These are phyloP conservation scores for Drosophila bunnanda DNA, from an alignment of 2,888 invertebrate genomes.

Conservation along the genomic window DNA sequence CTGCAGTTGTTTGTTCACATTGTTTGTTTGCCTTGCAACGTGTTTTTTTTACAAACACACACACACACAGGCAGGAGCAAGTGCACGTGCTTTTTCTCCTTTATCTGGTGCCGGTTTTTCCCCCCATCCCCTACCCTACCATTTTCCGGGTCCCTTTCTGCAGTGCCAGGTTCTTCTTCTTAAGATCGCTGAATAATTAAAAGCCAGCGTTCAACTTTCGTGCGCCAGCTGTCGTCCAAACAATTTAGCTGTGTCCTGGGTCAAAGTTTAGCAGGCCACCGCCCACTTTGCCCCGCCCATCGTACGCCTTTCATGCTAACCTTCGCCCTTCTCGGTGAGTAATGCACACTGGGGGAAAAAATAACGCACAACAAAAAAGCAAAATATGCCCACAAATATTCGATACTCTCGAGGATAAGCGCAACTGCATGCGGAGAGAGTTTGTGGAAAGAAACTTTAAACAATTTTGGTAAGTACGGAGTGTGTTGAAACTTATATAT, in stretches of 20 bases:
- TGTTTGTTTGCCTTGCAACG: conserved; percentile 48
- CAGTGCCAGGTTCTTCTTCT: conserved; percentile 4
- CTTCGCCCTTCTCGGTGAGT: conserved; percentile 20
- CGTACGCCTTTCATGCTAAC: conserved; percentile 17
- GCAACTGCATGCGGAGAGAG: not conserved
- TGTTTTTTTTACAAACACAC: conserved; percentile 20
- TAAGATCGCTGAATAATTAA: conserved; percentile 71
- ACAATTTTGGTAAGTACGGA: not conserved
- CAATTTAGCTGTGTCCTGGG: conserved; percentile 68
- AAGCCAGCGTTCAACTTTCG: conserved; percentile 65
- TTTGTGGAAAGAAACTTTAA: not conserved
- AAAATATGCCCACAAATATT: not conserved
- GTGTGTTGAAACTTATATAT: no score
- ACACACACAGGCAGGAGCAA: not conserved
- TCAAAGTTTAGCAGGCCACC: conserved; percentile 73
- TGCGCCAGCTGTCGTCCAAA: conserved; percentile 72
- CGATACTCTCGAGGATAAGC: not conserved
- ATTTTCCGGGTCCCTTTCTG: conserved; percentile 2
- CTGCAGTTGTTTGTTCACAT: conserved; percentile 64
- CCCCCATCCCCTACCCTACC: no score
- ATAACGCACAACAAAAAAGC: not conserved
- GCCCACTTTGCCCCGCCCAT: conserved; percentile 2
- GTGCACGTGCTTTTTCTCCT: conserved; percentile 27
- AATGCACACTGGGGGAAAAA: conserved; percentile 6
- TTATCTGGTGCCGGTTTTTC: conserved; percentile 23